Base-by-base conservation (phyloP, 2,888 invertebrate species). In the Drosophila macrospina region DNA sequence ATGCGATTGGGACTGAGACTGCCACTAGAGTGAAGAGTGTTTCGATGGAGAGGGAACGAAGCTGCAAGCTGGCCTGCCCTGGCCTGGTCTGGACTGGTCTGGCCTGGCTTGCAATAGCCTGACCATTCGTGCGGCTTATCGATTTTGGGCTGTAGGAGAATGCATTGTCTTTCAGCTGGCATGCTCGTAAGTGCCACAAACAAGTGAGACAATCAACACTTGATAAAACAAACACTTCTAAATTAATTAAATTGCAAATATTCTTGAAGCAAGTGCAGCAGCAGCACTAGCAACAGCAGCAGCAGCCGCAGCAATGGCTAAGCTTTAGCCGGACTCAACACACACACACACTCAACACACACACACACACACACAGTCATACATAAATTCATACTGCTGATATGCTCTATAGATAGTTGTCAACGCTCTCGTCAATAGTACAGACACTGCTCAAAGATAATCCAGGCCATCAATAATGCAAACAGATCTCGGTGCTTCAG, bases 201-300 rank as follows among this genome's bases (percentile, higher is more conserved):
- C 85, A 85, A 85, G 85, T 86, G 85, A 85, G 78, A 85, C 85
- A 86, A 85, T 85, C 84, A 87, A 86, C 88, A 87, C 88, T 88
- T 86, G 82, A 82, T 87, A 88, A 84, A 88, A 74, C 89, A 88
- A 88, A 88, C 87, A 88, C 86, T 87, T 88, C 79, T 79, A 88
- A 87, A 88, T 88, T 88, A 88, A 88, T 88, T 88, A 88, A 88
- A 88, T 88, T 85, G 85, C 85, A 86, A 85, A 85, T 86, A 86
- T 85, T 71, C 84, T 84, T 69, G 70, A 81, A 79, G 81, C 81
- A 70, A 66, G 69, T 74, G 80, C 80, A 73, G 65, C 61, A 36
- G 28, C 52, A 42, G 26, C 26, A 26, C 28, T 32, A 32, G 7
- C 32, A 37, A 28, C 51, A 30, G 32, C 62, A 52, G 41, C 47